Evolutionary conservation across 2,797 vertebrate genomes (phyloP).

Genomic region (Lemur catta): DNA sequence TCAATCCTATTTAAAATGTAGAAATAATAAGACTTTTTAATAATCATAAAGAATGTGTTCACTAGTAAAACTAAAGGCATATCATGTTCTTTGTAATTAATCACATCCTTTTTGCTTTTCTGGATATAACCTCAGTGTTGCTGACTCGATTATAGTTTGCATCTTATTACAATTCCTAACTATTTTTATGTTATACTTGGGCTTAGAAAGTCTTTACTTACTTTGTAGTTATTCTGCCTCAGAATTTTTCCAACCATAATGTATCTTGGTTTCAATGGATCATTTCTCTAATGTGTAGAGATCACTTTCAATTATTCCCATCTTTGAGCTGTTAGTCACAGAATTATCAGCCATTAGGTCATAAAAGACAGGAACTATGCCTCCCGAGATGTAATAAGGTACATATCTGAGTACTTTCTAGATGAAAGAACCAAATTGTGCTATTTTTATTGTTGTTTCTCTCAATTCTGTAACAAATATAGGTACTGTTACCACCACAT

Average conservation of each 20-base stretch:
- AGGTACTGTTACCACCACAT: background rate
- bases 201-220: conserved; percentile 19
- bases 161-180: background rate
- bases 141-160: background rate
- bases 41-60: background rate
- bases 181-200: conserved; percentile 14
- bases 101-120: background rate
- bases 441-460: conserved; percentile 46
- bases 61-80: background rate
- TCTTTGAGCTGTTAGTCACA: conserved; percentile 39
- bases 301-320: conserved; percentile 28
- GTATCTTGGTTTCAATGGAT: conserved; percentile 17
- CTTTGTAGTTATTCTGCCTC: background rate
- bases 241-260: conserved; percentile 20
- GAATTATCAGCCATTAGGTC: conserved; percentile 38
- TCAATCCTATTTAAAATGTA: conserved; percentile 4
- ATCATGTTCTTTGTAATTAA: conserved; percentile 3
- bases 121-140: background rate
- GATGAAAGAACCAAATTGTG: background rate
- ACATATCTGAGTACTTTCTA: background rate
- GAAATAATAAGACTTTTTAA: background rate
- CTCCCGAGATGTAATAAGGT: background rate
- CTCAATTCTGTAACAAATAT: background rate
- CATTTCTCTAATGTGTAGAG: conserved; percentile 44
- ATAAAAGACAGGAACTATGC: conserved; percentile 13